Evolutionary conservation across 2,113 vertebrate genomes (phyloP).

Genomic region (Cettia cetti): DNA sequence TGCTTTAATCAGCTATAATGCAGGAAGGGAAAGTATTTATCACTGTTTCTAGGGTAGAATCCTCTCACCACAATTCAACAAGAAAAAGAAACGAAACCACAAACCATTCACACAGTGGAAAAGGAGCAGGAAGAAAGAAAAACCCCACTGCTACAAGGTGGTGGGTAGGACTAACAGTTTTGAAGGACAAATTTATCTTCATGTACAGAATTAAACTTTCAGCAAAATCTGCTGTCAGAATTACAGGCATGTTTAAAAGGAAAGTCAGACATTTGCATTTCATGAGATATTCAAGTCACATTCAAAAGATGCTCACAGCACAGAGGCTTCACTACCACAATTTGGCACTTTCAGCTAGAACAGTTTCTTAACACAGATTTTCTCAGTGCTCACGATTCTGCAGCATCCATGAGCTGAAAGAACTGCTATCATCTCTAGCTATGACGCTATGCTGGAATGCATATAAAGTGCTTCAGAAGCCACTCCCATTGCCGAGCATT

Average conservation of each 20-base stretch:
- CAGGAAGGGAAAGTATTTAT: not conserved
- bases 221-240: conserved; percentile 46
- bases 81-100: conserved; percentile 11
- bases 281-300: conserved; percentile 57
- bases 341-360: conserved; percentile 65
- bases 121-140: not conserved
- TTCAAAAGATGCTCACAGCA: conserved; percentile 56
- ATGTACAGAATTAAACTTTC: conserved; percentile 39
- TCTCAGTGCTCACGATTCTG: not conserved
- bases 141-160: not conserved
- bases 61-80: not conserved
- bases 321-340: conserved; percentile 51
- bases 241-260: conserved; percentile 58
- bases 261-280: conserved; percentile 55
- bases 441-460: not conserved
- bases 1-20: not conserved
- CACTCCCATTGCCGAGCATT: not conserved
- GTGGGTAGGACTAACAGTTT: conserved; percentile 8
- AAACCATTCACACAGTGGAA: not conserved
- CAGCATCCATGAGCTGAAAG: not conserved
- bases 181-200: conserved; percentile 51
- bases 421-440: not conserved
- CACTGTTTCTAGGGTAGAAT: not conserved
- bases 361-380: not conserved
- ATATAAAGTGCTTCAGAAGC: conserved; percentile 43